phyloP scores from a whole-genome alignment of 2,113 vertebrate species.

The Podiceps cristatus region DNA sequence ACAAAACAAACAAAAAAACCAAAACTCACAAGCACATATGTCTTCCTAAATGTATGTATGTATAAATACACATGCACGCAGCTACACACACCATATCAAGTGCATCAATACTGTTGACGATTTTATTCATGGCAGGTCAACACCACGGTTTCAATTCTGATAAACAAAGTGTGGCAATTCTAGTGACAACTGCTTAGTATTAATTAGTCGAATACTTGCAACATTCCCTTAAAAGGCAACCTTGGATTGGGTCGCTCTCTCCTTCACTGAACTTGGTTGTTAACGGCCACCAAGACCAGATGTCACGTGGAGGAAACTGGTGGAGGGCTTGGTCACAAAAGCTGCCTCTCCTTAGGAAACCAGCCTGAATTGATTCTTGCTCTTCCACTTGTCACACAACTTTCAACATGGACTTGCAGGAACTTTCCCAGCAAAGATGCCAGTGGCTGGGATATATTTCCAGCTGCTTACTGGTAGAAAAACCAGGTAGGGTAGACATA shows the following conservation, averaged over 20 bases:
- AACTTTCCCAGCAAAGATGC: background rate
- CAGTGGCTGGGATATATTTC: background rate
- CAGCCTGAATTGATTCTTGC: background rate
- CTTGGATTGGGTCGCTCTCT: background rate
- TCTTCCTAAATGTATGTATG: background rate
- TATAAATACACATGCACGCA: background rate
- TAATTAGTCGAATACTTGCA: slow-evolving; percentile 11
- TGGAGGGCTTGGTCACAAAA: background rate
- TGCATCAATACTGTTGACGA: background rate
- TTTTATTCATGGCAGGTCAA: background rate
- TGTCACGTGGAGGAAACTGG: background rate
- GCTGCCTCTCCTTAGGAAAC: background rate
- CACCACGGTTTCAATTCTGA: background rate
- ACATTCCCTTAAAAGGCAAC: slow-evolving; percentile 46
- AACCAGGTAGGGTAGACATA: background rate
- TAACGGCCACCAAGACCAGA: background rate
- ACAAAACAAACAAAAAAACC: too few species aligned
- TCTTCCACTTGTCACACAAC: background rate
- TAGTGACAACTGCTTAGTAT: slow-evolving; percentile 2
- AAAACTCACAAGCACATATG: accelerated
- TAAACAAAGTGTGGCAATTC: background rate
- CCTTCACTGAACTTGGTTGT: background rate
- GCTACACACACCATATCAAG: background rate
- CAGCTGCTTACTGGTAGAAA: background rate
- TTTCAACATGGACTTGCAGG: background rate